phyloP scores from a whole-genome alignment of 2,888 invertebrate genomes.

The Orthosia cruda region DNA sequence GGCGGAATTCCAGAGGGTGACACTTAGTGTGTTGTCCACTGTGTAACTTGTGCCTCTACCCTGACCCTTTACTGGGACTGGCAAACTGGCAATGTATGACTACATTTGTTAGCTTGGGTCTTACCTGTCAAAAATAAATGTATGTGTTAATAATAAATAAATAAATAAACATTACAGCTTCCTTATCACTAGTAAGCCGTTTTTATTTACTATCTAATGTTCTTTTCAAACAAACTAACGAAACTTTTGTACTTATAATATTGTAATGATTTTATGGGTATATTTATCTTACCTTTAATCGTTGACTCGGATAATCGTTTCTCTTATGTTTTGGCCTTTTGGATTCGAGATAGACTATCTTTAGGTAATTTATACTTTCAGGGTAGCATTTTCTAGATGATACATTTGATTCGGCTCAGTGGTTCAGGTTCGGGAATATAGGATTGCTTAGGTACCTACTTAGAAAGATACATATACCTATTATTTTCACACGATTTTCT shows the following conservation, averaged over 20 bases:
- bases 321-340: not conserved
- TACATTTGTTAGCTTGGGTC: too few species aligned
- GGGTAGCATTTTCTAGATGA: conserved; percentile 39
- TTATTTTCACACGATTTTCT: conserved; percentile 27
- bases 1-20: too few species aligned
- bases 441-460: too few species aligned
- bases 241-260: conserved; percentile 35
- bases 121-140: too few species aligned
- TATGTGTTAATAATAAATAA: too few species aligned
- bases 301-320: conserved; percentile 6
- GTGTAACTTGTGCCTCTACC: too few species aligned
- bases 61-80: too few species aligned
- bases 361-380: conserved; percentile 30
- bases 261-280: conserved; percentile 34
- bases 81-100: too few species aligned
- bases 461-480: not conserved
- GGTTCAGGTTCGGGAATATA: conserved; percentile 25
- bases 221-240: conserved; percentile 6
- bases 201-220: conserved; percentile 21
- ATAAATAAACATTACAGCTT: too few species aligned
- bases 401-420: conserved; percentile 56
- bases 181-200: conserved; percentile 18
- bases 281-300: not conserved
- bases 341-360: conserved; percentile 1
- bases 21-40: too few species aligned